phyloP scores from a whole-genome alignment of 1,140 invertebrate genomes.

The Drosophila suzukii region DNA sequence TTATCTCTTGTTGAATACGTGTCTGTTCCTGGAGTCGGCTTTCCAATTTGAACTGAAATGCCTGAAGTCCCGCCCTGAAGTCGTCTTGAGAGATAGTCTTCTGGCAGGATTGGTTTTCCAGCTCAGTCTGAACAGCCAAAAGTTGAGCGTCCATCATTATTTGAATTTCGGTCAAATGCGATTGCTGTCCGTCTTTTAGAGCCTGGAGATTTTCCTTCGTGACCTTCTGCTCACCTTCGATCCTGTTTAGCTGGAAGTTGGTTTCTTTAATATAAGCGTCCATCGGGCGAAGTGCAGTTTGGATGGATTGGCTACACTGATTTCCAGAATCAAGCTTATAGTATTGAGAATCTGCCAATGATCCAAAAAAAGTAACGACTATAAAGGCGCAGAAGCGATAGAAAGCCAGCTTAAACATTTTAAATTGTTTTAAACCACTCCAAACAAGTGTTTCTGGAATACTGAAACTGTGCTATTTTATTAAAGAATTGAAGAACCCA shows the following conservation, averaged over 20 bases:
- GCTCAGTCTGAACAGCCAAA: neutral
- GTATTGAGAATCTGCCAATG: neutral
- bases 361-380: neutral
- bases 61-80: neutral
- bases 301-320: neutral
- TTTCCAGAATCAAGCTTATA: neutral
- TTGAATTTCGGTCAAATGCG: neutral
- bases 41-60: neutral
- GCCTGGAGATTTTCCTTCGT: neutral
- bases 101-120: neutral
- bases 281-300: neutral
- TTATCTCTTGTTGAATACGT: neutral
- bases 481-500: neutral
- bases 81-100: neutral
- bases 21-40: neutral
- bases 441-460: neutral
- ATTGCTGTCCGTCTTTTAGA: neutral
- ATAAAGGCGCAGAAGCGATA: neutral
- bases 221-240: neutral
- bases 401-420: neutral
- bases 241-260: neutral
- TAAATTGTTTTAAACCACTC: neutral
- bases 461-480: neutral
- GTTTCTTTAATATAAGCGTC: neutral
- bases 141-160: neutral